Evolutionary conservation across 2,888 invertebrate genomes (phyloP).

Genomic region (Imbricaverruca yamaguchii): DNA sequence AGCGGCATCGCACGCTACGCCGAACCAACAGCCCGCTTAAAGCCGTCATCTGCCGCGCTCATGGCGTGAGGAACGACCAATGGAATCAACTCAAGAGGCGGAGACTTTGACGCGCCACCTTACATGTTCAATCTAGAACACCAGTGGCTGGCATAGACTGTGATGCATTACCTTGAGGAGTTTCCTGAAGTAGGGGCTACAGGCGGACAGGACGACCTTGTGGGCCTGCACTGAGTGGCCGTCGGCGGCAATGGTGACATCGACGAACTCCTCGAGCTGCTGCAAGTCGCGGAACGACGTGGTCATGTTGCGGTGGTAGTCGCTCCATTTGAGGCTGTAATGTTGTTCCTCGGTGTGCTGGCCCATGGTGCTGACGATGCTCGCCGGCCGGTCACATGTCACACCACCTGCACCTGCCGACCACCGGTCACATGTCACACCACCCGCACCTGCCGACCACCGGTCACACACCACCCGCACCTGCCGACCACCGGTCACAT

Average conservation of each 20-base stretch:
- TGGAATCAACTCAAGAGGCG: too few species aligned
- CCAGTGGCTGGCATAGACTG: too few species aligned
- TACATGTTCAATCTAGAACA: too few species aligned
- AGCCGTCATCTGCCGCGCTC: too few species aligned
- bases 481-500: too few species aligned
- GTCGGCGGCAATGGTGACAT: slow-evolving; percentile 40
- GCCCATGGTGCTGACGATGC: neutral
- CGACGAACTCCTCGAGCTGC: slow-evolving; percentile 38
- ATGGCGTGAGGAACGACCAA: too few species aligned
- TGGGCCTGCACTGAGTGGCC: slow-evolving; percentile 40
- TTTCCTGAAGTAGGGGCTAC: slow-evolving; percentile 42
- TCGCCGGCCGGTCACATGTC: neutral
- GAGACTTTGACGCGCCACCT: too few species aligned
- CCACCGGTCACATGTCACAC: neutral
- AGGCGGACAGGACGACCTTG: slow-evolving; percentile 73
- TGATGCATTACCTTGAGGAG: slow-evolving; percentile 31
- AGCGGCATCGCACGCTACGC: too few species aligned
- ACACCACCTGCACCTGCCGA: neutral
- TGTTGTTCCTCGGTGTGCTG: slow-evolving; percentile 3
- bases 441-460: too few species aligned
- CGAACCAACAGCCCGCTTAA: too few species aligned
- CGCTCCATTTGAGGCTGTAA: slow-evolving; percentile 25
- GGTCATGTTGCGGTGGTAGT: slow-evolving; percentile 25
- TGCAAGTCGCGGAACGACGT: slow-evolving; percentile 30
- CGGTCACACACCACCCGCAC: too few species aligned